Evolutionary conservation across 2,888 invertebrate species (phyloP).

Genomic region (Pedicia rivosa): DNA sequence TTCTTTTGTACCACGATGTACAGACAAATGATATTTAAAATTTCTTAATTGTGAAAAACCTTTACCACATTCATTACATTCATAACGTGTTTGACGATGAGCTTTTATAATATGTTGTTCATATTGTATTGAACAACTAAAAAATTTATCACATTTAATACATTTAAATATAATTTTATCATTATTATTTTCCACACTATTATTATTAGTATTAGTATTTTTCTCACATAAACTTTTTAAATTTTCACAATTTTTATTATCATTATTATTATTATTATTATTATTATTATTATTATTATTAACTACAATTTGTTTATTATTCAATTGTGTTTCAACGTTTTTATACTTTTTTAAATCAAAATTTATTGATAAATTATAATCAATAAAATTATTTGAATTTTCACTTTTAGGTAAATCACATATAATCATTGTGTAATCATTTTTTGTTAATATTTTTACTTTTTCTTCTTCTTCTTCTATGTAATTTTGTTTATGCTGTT

Average conservation of each 20-base stretch:
- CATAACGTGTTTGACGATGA: slow-evolving; percentile 36
- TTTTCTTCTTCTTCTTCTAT: not conserved
- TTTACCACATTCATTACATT: slow-evolving; percentile 63
- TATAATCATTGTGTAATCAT: not conserved
- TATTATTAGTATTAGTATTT: not conserved
- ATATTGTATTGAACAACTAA: slow-evolving; percentile 28
- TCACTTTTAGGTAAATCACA: too few relatives aligned
- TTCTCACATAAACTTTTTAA: not conserved
- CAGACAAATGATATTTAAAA: slow-evolving; percentile 68
- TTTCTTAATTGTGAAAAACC: slow-evolving; percentile 70
- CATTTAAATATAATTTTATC: slow-evolving; percentile 29
- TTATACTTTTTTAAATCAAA: not conserved
- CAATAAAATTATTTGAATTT: too few relatives aligned
- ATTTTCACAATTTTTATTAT: slow-evolving; percentile 1
- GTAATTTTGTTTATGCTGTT: too few relatives aligned
- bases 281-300: not conserved
- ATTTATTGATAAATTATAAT: too few relatives aligned
- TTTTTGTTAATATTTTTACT: not conserved
- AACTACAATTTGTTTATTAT: not conserved
- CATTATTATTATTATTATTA: slow-evolving; percentile 2
- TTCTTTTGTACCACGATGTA: slow-evolving; percentile 68
- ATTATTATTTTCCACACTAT: slow-evolving; percentile 10
- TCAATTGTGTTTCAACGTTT: not conserved
- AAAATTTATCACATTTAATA: slow-evolving; percentile 29
- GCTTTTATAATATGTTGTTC: too few relatives aligned